phyloP scores from a whole-genome alignment of 2,797 vertebrate species.

The Sphenodon punctatus region DNA sequence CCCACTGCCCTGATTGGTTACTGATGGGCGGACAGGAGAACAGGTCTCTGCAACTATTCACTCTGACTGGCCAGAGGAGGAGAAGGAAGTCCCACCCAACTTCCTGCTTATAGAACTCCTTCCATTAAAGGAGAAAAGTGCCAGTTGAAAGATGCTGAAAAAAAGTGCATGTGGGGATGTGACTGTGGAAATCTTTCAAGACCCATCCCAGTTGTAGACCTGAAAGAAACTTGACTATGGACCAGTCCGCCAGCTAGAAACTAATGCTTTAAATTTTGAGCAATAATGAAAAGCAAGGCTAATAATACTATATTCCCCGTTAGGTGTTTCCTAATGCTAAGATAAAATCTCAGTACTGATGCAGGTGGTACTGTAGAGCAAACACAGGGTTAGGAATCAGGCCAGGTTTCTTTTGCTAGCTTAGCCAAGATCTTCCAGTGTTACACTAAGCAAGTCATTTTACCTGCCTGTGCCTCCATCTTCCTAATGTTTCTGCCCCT shows the following conservation, averaged over 20 bases:
- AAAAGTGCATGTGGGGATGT: no score
- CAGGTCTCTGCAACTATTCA: not conserved
- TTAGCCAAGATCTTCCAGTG: not conserved
- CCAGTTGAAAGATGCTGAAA: no score
- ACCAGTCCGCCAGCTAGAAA: no score
- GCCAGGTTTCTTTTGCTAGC: not conserved
- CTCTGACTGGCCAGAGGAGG: no score
- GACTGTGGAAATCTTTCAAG: no score
- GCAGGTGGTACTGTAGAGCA: not conserved
- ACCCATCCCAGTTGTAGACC: no score
- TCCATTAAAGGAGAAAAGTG: no score
- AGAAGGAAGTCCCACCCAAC: no score
- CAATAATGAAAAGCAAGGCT: not conserved
- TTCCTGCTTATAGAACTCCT: no score
- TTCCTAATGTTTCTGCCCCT: not conserved
- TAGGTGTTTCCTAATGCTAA: not conserved
- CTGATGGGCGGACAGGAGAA: not conserved
- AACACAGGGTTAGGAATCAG: not conserved
- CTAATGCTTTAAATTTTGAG: no score
- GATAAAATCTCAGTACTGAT: not conserved
- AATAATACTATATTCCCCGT: not conserved
- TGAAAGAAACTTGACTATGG: no score
- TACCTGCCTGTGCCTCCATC: rapidly evolving
- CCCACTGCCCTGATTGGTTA: not conserved
- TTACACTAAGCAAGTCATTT: not conserved